A percentile compares a stretch with the other conserved stretches of the same genome.
Conservation (phyloP, 2,113 vertebrate species). For the Sitta europaea region DNA sequence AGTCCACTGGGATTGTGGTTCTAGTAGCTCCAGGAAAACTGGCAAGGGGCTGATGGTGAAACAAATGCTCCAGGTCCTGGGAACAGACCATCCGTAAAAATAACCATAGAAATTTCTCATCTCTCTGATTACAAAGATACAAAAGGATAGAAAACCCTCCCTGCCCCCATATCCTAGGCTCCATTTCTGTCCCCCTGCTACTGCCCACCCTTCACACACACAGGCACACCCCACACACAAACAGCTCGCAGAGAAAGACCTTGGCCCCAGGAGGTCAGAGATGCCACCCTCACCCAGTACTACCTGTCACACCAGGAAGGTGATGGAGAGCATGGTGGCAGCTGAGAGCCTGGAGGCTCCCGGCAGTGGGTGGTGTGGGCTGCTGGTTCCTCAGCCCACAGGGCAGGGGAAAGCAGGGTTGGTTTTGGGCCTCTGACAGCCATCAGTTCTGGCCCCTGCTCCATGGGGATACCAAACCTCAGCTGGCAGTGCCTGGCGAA, state of each 20-base stretch:
- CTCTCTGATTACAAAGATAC: conserved; percentile 97
- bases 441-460: conserved; percentile 37
- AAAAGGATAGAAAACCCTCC: conserved; percentile 91
- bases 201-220: neutral
- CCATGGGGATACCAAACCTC: conserved; percentile 51
- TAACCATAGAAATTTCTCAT: conserved; percentile 88
- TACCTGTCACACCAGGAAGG: neutral
- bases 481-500: conserved; percentile 32
- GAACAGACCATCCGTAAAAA: conserved; percentile 85
- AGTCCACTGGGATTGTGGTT: neutral
- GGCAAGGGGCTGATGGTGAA: conserved; percentile 22
- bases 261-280: neutral
- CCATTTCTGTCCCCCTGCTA: conserved; percentile 21
- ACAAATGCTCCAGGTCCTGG: conserved; percentile 63
- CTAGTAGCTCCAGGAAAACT: neutral
- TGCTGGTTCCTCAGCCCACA: neutral
- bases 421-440: neutral
- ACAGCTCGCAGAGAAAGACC: conserved; percentile 10
- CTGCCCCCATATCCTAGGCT: conserved; percentile 22
- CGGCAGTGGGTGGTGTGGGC: neutral
- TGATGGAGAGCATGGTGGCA: neutral
- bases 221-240: neutral
- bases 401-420: neutral
- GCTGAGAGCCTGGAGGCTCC: neutral
- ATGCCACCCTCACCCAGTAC: neutral